Evolutionary conservation across 2,113 vertebrate species (phyloP), one percentile per base, ranked within the genome.

Genomic region (Mastomys natalensis): DNA sequence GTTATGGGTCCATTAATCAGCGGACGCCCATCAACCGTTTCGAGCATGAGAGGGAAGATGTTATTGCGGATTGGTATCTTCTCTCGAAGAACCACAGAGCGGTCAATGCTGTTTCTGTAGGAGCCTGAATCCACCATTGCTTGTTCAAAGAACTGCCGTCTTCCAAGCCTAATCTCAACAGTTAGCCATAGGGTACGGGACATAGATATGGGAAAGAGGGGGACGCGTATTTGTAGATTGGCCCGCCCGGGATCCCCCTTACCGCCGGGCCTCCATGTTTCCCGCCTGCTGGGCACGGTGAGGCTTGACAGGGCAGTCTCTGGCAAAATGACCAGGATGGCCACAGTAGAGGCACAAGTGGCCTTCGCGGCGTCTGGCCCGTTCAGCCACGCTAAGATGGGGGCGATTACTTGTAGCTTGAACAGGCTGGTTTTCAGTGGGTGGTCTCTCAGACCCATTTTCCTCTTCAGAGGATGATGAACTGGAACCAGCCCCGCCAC

Each of bases 171-270:
- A n/a, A 97, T 95, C 92, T 97, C 94, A 95, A 96, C 77, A 86
- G 87, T 95, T 60, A 97, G 66, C 58, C 82, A 94, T 81, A 96
- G 64, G 77, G 77, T 91, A 95, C 3, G 77, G 16, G 87, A 97
- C 84, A 96, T 95, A 12, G 95, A 96, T 96, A 97, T 76, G 91
- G 94, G 84, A 93, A 97, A 81, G 94, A 95, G 58, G 95, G 94
- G 77, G 87, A 89, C 13, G 72, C 77, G 9, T 97, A 96, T 94
- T 97, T 97, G 72, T 97, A 97, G 72, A 97, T 89, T 81, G 92
- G 94, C 87, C 94, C 22, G 1, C 34, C 45, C 2, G 26, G 92
- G 43, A 66, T 96, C 90, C 87, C 90, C 96, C 87, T 97, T 94
- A 93, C 92, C 45, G 9, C 84, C 19, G 45, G 77, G 77, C 82